Conservation (phyloP, 2,797 vertebrate species). For the Linurgus olivaceus region DNA sequence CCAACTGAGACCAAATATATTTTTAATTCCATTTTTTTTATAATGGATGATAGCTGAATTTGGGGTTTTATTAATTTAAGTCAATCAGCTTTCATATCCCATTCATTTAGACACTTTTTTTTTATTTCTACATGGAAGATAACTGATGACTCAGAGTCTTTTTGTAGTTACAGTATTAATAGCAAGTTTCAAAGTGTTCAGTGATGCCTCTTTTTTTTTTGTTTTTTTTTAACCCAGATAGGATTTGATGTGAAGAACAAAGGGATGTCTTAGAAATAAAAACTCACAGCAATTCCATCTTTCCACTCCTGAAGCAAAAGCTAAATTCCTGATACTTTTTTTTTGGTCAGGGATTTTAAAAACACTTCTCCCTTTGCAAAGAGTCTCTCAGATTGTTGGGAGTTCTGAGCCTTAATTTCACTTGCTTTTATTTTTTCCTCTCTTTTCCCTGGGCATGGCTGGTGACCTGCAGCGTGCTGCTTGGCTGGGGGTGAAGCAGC, state of each 20-base stretch:
- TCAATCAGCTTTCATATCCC: not conserved
- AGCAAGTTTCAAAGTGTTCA: not conserved
- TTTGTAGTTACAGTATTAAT: not conserved
- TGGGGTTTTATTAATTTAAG: not conserved
- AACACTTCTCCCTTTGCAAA: not conserved
- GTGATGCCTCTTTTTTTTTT: not conserved
- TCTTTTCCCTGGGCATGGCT: slow-evolving; percentile 63
- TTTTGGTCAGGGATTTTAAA: not conserved
- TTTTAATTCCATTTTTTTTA: not conserved
- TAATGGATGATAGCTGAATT: not conserved
- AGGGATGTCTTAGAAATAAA: not conserved
- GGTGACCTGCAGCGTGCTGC: slow-evolving; percentile 74
- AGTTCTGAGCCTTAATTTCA: slow-evolving; percentile 46
- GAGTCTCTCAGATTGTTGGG: not conserved
- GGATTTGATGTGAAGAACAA: not conserved
- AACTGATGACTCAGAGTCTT: not conserved
- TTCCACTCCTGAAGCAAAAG: not conserved
- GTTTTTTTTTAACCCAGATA: not conserved
- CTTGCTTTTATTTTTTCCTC: not conserved
- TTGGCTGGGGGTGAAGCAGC: slow-evolving; percentile 80
- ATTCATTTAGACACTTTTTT: not conserved
- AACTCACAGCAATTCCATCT: not conserved
- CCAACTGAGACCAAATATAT: not conserved
- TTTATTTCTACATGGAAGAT: not conserved
- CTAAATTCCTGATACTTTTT: not conserved